Conservation (phyloP, 2,888 invertebrate species). For the Diaphora mendica region DNA sequence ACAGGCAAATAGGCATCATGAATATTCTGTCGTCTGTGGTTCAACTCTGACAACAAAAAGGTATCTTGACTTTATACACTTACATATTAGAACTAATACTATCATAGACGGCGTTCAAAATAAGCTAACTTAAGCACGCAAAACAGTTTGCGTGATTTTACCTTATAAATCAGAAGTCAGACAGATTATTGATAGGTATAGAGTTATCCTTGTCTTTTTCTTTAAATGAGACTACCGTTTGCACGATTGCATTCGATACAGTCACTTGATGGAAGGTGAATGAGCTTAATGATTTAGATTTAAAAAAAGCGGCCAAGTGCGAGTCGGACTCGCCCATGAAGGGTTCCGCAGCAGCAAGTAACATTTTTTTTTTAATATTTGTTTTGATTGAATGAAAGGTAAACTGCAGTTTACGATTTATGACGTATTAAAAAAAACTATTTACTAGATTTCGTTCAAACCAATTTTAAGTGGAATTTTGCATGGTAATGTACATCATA, state of each 20-base stretch:
- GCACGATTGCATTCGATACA: conserved; percentile 9
- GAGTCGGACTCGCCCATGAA: too few species aligned
- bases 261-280: conserved; percentile 7
- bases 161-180: conserved; percentile 11
- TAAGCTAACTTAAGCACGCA: conserved; percentile 6
- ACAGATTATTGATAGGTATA: conserved; percentile 14
- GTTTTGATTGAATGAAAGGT: too few species aligned
- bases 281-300: not conserved
- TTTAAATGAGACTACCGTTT: conserved; percentile 7
- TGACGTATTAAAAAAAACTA: too few species aligned
- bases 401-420: too few species aligned
- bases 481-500: too few species aligned
- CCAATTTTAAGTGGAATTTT: too few species aligned
- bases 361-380: too few species aligned
- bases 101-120: not conserved
- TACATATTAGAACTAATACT: not conserved
- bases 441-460: too few species aligned
- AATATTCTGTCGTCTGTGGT: not conserved
- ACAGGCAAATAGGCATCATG: not conserved
- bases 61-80: not conserved
- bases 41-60: not conserved
- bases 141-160: conserved; percentile 14
- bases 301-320: too few species aligned
- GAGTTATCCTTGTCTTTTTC: conserved; percentile 10
- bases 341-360: too few species aligned